phyloP scores from a whole-genome alignment of 2,113 vertebrate genomes.

The Brachionichthys hirsutus region DNA sequence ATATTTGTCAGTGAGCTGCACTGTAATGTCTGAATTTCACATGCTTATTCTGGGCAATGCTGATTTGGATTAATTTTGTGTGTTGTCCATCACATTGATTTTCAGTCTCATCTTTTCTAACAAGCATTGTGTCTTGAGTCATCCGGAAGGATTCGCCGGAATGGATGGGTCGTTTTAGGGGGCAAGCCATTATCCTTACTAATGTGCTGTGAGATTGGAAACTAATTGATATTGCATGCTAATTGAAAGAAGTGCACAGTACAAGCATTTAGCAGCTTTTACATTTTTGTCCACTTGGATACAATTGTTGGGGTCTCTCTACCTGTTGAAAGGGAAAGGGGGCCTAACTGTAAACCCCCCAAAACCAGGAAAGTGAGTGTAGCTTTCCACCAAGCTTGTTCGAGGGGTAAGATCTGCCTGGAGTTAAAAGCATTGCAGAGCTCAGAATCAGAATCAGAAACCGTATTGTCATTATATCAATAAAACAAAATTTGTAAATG shows the following conservation, averaged over 20 bases:
- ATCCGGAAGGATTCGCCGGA: conserved; percentile 41
- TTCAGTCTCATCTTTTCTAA: conserved; percentile 22
- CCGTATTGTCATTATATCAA: too few relatives aligned
- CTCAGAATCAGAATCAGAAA: too few relatives aligned
- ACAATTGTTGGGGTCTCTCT: conserved; percentile 5
- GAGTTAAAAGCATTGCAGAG: too few relatives aligned
- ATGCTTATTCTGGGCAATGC: conserved; percentile 28
- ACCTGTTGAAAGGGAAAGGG: too few relatives aligned
- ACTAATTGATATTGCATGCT: conserved; percentile 80
- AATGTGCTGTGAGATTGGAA: conserved; percentile 79
- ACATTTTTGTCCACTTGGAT: conserved; percentile 43
- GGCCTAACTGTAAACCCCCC: too few relatives aligned
- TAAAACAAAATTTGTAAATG: too few relatives aligned
- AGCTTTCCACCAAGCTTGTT: too few relatives aligned
- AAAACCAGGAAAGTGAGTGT: too few relatives aligned
- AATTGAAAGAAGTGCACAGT: conserved; percentile 71
- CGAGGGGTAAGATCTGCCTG: too few relatives aligned
- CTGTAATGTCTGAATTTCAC: conserved; percentile 35
- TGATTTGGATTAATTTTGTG: conserved; percentile 42
- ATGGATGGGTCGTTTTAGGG: conserved; percentile 47
- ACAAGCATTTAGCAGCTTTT: conserved; percentile 41
- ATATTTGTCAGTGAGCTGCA: conserved; percentile 21
- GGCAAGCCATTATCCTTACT: conserved; percentile 72
- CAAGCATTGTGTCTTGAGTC: conserved; percentile 18
- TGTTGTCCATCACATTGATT: conserved; percentile 3